A percentile compares a stretch with the other conserved stretches of the same genome.
phyloP scores from a whole-genome alignment of 2,113 vertebrate genomes.

The Apus apus region DNA sequence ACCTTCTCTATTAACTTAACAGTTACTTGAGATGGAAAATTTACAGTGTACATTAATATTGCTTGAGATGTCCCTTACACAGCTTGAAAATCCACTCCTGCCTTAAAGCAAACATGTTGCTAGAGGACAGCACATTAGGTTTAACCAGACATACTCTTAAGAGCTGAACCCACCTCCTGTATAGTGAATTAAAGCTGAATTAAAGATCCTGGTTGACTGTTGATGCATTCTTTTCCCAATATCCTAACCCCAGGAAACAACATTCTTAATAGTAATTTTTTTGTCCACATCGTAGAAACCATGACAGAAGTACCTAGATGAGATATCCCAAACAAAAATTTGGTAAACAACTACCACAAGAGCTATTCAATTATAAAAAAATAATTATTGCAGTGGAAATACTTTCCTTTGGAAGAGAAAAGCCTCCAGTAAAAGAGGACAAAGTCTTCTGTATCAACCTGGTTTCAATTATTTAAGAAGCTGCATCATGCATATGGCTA shows the following conservation, averaged over 20 bases:
- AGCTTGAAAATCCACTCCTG: not conserved
- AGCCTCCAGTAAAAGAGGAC: not conserved
- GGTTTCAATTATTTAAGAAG: not conserved
- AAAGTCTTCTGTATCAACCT: not conserved
- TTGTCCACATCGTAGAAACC: not conserved
- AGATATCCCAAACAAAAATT: not conserved
- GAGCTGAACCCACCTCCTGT: not conserved
- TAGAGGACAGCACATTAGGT: not conserved
- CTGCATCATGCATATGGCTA: not conserved
- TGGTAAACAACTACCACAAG: not conserved
- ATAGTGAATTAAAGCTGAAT: not conserved
- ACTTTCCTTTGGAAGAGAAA: not conserved
- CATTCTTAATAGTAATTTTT: not conserved
- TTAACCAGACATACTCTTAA: not conserved
- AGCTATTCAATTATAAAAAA: not conserved
- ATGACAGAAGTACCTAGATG: not conserved
- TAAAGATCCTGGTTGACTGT: not conserved
- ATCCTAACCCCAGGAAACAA: not conserved
- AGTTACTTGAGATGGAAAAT: not conserved
- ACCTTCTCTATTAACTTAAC: not conserved
- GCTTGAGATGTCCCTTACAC: not conserved
- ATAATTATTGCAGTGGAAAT: not conserved
- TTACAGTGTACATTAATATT: not conserved
- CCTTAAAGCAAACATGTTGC: not conserved
- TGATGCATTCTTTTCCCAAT: not conserved